phyloP scores from a whole-genome alignment of 1,140 invertebrate species.

The Notospermus geniculatus region DNA sequence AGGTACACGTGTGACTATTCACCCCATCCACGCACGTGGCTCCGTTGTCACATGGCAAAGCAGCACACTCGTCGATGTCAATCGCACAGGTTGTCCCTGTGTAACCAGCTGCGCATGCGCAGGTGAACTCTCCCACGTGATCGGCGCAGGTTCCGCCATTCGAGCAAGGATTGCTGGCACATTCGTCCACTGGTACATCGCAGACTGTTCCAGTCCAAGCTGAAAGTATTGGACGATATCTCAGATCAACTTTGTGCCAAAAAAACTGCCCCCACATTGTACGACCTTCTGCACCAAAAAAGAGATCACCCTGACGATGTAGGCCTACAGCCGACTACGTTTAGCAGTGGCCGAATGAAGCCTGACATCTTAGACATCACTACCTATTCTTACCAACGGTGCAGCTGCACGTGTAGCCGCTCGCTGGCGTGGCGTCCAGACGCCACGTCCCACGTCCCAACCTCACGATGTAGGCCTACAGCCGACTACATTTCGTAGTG shows the following conservation, averaged over 20 bases:
- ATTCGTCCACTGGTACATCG: constrained; percentile 59
- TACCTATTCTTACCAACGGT: too few species aligned
- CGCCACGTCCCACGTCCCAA: constrained; percentile 80
- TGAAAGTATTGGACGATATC: too few species aligned
- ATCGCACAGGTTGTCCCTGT: constrained; percentile 25
- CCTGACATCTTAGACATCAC: too few species aligned
- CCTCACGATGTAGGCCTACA: constrained; percentile 91
- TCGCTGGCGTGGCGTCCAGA: too few species aligned
- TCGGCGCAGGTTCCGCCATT: constrained; percentile 59
- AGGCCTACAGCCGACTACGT: too few species aligned
- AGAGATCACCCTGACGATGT: too few species aligned
- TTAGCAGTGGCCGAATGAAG: too few species aligned
- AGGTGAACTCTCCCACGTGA: constrained; percentile 32
- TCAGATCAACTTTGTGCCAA: too few species aligned
- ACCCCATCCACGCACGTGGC: constrained; percentile 15
- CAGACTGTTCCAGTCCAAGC: constrained; percentile 6
- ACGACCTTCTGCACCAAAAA: too few species aligned
- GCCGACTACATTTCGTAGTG: not conserved
- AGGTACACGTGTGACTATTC: constrained; percentile 19
- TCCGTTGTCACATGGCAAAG: constrained; percentile 14
- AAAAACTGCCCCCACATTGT: too few species aligned
- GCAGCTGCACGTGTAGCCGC: too few species aligned
- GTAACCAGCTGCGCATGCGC: constrained; percentile 33
- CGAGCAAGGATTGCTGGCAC: constrained; percentile 72
- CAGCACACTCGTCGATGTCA: constrained; percentile 14